Evolutionary conservation across 92 coral and sea anemone species (phyloP).

Genomic region (Palythoa grandis): DNA sequence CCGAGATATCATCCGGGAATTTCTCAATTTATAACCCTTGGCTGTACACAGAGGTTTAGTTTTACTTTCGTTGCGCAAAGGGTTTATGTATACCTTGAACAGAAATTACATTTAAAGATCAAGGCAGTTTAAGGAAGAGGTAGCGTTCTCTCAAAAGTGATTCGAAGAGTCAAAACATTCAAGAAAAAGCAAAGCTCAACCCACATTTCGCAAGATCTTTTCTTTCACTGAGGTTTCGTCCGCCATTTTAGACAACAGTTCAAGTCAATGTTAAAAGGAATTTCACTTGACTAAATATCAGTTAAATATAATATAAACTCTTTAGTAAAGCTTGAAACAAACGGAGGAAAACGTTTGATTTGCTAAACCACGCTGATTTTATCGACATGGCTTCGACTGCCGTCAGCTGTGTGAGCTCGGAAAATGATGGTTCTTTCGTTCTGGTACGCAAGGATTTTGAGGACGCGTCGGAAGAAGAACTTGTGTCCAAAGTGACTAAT

Average conservation of each 20-base stretch:
- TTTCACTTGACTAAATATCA: neutral
- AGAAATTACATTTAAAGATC: neutral
- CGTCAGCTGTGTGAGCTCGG: constrained; percentile 15
- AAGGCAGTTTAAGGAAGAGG: neutral
- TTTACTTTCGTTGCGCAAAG: constrained; percentile 6
- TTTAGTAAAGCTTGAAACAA: neutral
- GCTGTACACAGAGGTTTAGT: neutral
- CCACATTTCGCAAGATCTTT: neutral
- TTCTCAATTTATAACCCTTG: neutral
- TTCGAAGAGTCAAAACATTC: neutral
- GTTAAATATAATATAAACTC: neutral
- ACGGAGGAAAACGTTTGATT: neutral
- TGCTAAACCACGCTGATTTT: neutral
- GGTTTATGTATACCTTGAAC: neutral
- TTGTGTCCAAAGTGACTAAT: constrained; percentile 46
- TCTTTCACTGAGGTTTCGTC: neutral
- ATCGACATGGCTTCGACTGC: constrained; percentile 16
- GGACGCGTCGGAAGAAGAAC: constrained; percentile 41
- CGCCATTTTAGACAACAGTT: constrained; percentile 14
- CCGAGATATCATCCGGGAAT: constrained; percentile 36
- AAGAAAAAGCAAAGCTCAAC: neutral
- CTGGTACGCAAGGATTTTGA: neutral
- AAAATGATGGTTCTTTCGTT: constrained; percentile 2
- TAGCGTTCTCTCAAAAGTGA: neutral
- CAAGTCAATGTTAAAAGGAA: neutral